Base-by-base conservation (phyloP, 2,113 vertebrate species). In the Scomber scombrus region DNA sequence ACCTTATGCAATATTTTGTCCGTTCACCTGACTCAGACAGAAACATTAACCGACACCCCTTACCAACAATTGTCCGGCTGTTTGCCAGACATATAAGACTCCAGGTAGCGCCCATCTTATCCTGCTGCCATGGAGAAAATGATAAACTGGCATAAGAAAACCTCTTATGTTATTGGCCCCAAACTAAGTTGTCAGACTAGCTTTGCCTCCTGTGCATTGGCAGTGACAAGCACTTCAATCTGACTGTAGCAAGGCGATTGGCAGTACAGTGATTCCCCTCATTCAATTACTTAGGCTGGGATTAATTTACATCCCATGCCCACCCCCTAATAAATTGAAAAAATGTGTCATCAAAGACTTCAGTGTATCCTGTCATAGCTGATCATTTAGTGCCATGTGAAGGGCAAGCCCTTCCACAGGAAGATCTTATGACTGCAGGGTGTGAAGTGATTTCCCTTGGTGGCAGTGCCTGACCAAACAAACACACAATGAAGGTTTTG, bases 241-340 rank as follows among this genome's bases (percentile, higher is more conserved):
- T 80, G 72, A 67, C 77, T 57, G 65, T 19, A 21, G 43, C 18
- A 26, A 49, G 45, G 60, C 83, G 73, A 63, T 72, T 68, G 64
- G 63, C 78, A 65, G 46, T 26, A 18, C 64, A 11, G 21, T 60
- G 73, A 83, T 76, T 70, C 74, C 78, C 47, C 34, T 73, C 80
- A 67, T 88, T 86, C 87, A 93, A 87, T 94, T 90, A 93, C 89
- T 89, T 88, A 81, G 67, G 62, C 68, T 69, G 61, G 68, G 68
- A 81, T 80, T 84, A 68, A 89, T 93, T 88, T 90, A 72, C 80
- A 84, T 78, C 26, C 31, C 46, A 50, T 71, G 51, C 67, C 62
- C 75, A 51, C 68, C 72, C 77, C 52, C 51, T 86, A 81, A 88
- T 88, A 88, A 91, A 91, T 69, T 49, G 12, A 12, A 52, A 40